These are phyloP conservation scores for Herpailurus yagouaroundi DNA, from an alignment of 2,113 vertebrate genomes.

Conservation along the genomic window DNA sequence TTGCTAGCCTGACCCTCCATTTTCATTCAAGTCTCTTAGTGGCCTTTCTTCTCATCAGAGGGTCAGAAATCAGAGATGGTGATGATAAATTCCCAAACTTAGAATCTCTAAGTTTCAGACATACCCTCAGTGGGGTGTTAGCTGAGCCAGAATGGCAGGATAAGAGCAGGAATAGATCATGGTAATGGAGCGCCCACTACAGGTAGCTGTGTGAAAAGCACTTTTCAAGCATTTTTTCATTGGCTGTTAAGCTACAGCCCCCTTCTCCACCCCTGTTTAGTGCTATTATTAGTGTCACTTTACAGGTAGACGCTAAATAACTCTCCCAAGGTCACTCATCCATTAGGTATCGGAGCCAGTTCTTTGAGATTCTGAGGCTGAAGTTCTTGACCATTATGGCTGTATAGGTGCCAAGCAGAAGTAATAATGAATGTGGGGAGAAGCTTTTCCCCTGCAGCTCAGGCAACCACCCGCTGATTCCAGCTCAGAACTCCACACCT, in stretches of 20 bases:
- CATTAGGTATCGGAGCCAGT: neutral
- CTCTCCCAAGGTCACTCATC: neutral
- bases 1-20: neutral
- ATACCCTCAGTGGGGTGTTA: neutral
- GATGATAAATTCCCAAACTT: neutral
- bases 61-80: neutral
- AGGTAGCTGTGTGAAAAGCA: neutral
- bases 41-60: neutral
- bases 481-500: neutral
- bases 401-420: neutral
- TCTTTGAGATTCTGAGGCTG: neutral
- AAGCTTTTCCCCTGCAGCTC: neutral
- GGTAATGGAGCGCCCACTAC: neutral
- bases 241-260: accelerated
- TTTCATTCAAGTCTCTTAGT: neutral
- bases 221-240: neutral
- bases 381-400: neutral
- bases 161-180: neutral
- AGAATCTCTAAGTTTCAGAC: neutral
- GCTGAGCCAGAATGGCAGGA: neutral
- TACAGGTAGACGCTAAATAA: neutral
- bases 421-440: neutral
- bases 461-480: too few species aligned
- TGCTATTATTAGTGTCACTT: neutral
- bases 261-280: too few species aligned